Base-by-base conservation (phyloP, 2,797 vertebrate species). In the Spinus pinus region DNA sequence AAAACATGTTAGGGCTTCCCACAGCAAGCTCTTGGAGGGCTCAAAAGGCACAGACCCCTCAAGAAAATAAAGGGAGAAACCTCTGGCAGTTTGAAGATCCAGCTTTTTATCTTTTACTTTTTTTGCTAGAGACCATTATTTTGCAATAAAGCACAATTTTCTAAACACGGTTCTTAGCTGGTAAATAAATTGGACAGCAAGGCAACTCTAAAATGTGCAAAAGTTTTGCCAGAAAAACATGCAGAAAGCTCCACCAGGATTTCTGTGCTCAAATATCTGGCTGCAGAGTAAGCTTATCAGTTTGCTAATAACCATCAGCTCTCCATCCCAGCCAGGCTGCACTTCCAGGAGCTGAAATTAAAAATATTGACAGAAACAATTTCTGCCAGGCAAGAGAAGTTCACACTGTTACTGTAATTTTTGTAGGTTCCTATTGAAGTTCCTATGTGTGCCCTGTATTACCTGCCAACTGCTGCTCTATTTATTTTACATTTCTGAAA, bases 331-430 rank as follows among this genome's bases (percentile, higher is more conserved):
- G 46, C 41, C 86, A 77, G 62, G 17, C 81, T 61, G 28, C 58
- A 20, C 73, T 86, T 87, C 74, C 92, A 86, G 71, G 10, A 62
- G 73, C 64, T 70, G 74, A 86, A 96, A 96, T 96, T 93, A 94
- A 84, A 95, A 92, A 81, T 87, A 93, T 70, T 89, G 94, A 95
- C 94, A 87, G 94, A 77, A 95, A 79, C 79, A 77, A 93, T 91
- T 94, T 94, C 92, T 94, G 88, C 88, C 89, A 81, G 81, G 60
- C 72, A 84, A 39, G 78, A 88, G 78, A 74, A 81, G 74, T 56
- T 70, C 67, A 73, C 28, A 70, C 84, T 41, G 46, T 27, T 72
- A 33, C 74, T 2, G 1, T 25, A 21, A 61, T 65, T 70, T 61
- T 42, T 50, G 47, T 23, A 33, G 23, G 3, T 4, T 57, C 50